These are phyloP conservation scores for Germaria angustata DNA, from an alignment of 2,888 invertebrate species.

Conservation along the genomic window DNA sequence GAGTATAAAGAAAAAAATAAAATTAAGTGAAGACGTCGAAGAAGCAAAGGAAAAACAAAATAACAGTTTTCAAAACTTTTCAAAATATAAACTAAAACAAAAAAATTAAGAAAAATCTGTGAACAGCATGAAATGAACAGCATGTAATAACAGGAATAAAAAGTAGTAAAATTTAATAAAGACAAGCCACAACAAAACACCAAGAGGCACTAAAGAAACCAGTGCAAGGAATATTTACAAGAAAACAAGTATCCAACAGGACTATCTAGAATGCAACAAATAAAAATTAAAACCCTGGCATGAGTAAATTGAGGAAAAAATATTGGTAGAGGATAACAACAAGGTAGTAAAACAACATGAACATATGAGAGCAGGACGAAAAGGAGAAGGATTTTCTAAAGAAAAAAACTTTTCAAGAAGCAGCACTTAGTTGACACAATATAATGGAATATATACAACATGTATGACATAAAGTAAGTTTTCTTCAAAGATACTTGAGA, in stretches of 20 bases:
- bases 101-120: not conserved
- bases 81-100: not conserved
- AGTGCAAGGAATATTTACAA: not conserved
- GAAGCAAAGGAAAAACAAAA: conserved; percentile 24
- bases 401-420: not conserved
- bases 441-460: not conserved
- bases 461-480: not conserved
- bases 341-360: conserved; percentile 1
- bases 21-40: not conserved
- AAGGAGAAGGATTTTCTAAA: not conserved
- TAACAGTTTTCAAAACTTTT: conserved; percentile 26
- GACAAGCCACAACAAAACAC: conserved; percentile 55
- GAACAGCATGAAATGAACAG: conserved; percentile 30
- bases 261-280: not conserved
- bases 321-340: not conserved
- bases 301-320: conserved; percentile 1
- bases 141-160: conserved; percentile 35
- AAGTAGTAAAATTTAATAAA: conserved; percentile 58
- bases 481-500: not conserved
- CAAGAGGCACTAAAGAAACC: conserved; percentile 34
- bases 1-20: not conserved
- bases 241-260: not conserved
- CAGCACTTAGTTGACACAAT: not conserved
- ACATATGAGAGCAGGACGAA: not conserved
- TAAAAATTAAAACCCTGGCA: conserved; percentile 21